These are phyloP conservation scores for Ptychoptera contaminata DNA, from an alignment of 2,888 invertebrate species.

Conservation along the genomic window DNA sequence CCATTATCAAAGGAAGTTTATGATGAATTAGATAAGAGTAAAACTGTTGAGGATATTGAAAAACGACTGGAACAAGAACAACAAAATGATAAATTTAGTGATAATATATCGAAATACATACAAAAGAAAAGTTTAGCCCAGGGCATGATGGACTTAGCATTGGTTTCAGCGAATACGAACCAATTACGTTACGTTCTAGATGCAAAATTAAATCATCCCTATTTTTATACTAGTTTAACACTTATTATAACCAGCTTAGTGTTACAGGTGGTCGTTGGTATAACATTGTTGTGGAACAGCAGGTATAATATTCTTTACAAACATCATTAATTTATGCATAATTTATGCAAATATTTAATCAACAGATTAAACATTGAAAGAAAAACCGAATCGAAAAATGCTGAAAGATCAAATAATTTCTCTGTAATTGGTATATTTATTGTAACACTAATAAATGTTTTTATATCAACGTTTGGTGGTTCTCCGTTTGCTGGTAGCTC, in stretches of 20 bases:
- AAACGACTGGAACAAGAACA: too few relatives aligned
- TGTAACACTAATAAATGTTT: slow-evolving; percentile 74
- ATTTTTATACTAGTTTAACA: slow-evolving; percentile 22
- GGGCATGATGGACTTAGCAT: slow-evolving; percentile 28
- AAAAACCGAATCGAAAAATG: slow-evolving; percentile 53
- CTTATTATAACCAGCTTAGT: slow-evolving; percentile 23
- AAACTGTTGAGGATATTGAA: too few relatives aligned
- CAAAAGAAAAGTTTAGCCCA: slow-evolving; percentile 29
- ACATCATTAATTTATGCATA: slow-evolving; percentile 47
- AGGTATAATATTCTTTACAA: slow-evolving; percentile 55
- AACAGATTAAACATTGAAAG: slow-evolving; percentile 57
- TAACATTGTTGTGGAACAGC: slow-evolving; percentile 27
- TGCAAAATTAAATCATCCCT: slow-evolving; percentile 19
- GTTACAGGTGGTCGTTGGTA: slow-evolving; percentile 20
- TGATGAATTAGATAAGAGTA: too few relatives aligned
- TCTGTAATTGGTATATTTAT: slow-evolving; percentile 73
- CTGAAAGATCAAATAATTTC: slow-evolving; percentile 69
- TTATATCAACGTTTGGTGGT: slow-evolving; percentile 73
- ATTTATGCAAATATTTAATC: too few relatives aligned
- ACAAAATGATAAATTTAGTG: too few relatives aligned
- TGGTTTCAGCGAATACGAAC: slow-evolving; percentile 27
- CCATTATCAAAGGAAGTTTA: too few relatives aligned
- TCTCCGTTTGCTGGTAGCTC: background rate
- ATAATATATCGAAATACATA: slow-evolving; percentile 24
- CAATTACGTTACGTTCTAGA: slow-evolving; percentile 25